Evolutionary conservation across 2,113 vertebrate genomes (phyloP).

Genomic region (Hoplias malabaricus): DNA sequence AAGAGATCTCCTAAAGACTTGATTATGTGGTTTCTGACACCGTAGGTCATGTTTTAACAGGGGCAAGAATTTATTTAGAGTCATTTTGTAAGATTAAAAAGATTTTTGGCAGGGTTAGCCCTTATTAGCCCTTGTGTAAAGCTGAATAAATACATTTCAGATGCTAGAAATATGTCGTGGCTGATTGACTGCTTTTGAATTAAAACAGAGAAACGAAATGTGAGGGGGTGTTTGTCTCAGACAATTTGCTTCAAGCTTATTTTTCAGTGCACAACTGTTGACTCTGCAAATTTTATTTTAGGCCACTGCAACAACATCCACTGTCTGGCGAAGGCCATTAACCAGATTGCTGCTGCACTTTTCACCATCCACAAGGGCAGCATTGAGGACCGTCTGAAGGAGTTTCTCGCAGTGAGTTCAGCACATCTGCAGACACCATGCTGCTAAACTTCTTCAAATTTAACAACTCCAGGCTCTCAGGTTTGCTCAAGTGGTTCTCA

Average conservation of each 20-base stretch:
- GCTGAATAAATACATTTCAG: too few species aligned
- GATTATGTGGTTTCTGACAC: too few species aligned
- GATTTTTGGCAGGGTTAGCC: too few species aligned
- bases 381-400: constrained; percentile 98
- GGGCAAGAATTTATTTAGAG: too few species aligned
- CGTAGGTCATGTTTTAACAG: too few species aligned
- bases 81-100: too few species aligned
- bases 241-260: not conserved
- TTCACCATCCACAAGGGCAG: constrained; percentile 99
- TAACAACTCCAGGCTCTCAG: not conserved
- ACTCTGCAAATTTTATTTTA: constrained; percentile 61
- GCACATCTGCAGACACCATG: not conserved
- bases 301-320: constrained; percentile 99
- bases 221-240: not conserved
- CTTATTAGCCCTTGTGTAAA: too few species aligned
- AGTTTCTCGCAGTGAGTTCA: constrained; percentile 92
- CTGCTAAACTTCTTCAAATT: too few species aligned
- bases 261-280: not conserved
- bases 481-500: not conserved
- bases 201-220: too few species aligned
- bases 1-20: too few species aligned
- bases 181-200: too few species aligned
- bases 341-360: constrained; percentile 97
- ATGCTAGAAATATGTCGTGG: too few species aligned
- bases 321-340: constrained; percentile 97